Percentiles rank a stretch among this genome's conserved stretches.
These are phyloP conservation scores for Junco hyemalis DNA, from an alignment of 2,113 vertebrate species.

Conservation along the genomic window DNA sequence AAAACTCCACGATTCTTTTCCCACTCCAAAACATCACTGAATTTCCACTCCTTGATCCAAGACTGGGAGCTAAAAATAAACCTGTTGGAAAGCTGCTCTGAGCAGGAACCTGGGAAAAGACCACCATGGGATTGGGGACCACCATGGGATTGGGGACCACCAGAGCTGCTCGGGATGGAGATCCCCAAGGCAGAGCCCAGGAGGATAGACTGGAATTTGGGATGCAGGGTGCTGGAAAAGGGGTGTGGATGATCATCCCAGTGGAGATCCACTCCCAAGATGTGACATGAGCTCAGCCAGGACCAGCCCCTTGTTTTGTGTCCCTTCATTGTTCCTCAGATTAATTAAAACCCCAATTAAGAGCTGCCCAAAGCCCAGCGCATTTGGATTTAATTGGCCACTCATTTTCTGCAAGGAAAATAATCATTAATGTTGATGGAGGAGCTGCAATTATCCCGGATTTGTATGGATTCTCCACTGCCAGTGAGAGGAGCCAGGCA, in stretches of 20 bases:
- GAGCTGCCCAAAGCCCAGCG: neutral
- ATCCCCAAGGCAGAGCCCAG: neutral
- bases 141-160: neutral
- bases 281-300: accelerated
- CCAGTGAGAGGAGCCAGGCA: neutral
- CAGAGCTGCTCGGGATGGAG: neutral
- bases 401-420: constrained; percentile 50
- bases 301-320: neutral
- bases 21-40: neutral
- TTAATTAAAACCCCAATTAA: constrained; percentile 22
- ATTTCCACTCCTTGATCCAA: constrained; percentile 25
- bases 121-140: neutral
- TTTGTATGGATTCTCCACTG: neutral
- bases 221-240: neutral
- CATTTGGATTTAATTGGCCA: constrained; percentile 20
- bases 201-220: neutral
- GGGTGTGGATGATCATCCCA: neutral
- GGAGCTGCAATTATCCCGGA: constrained; percentile 7
- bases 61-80: constrained; percentile 6
- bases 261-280: neutral
- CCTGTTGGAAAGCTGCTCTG: neutral
- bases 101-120: neutral
- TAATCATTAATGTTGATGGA: constrained; percentile 24
- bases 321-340: neutral
- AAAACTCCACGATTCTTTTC: neutral